A percentile compares a stretch with the other conserved stretches of the same genome.
Conservation (phyloP, 2,888 invertebrate species). For the Scelioninae gen. 2 region DNA sequence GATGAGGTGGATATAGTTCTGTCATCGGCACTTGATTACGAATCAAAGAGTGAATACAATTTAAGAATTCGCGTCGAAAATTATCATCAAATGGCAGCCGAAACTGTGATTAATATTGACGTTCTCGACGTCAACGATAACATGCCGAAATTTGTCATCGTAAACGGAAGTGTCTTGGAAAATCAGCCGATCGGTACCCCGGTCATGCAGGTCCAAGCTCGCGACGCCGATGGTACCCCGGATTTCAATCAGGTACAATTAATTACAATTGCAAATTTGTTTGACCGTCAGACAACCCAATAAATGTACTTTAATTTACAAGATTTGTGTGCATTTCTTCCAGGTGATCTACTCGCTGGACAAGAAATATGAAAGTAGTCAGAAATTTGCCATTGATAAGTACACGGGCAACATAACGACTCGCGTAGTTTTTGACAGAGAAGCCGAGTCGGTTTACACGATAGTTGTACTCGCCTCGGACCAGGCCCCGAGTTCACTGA, state of each 20-base stretch:
- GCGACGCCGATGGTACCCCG: constrained; percentile 90
- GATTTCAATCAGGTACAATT: constrained; percentile 83
- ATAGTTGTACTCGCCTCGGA: constrained; percentile 94
- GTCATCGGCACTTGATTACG: constrained; percentile 87
- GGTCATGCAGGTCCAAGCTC: constrained; percentile 91
- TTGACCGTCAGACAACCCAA: not conserved
- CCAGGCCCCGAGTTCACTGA: constrained; percentile 89
- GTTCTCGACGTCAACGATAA: constrained; percentile 94
- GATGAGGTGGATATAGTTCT: constrained; percentile 85
- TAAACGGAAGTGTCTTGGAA: constrained; percentile 85
- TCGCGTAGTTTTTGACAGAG: constrained; percentile 88
- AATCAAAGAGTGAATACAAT: constrained; percentile 88
- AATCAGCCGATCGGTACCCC: constrained; percentile 89
- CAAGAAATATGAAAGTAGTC: constrained; percentile 76
- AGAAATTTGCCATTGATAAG: constrained; percentile 89
- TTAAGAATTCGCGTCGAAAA: constrained; percentile 90
- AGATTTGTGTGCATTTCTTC: not conserved
- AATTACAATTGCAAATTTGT: not conserved
- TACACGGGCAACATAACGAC: constrained; percentile 94
- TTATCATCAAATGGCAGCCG: constrained; percentile 86
- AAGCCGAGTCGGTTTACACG: constrained; percentile 88
- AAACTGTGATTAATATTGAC: constrained; percentile 86
- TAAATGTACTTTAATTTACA: not conserved
- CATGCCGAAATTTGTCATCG: constrained; percentile 81
- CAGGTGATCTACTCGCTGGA: constrained; percentile 85